Evolutionary conservation across 2,797 vertebrate genomes (phyloP).

Genomic region (Apogon talboti): DNA sequence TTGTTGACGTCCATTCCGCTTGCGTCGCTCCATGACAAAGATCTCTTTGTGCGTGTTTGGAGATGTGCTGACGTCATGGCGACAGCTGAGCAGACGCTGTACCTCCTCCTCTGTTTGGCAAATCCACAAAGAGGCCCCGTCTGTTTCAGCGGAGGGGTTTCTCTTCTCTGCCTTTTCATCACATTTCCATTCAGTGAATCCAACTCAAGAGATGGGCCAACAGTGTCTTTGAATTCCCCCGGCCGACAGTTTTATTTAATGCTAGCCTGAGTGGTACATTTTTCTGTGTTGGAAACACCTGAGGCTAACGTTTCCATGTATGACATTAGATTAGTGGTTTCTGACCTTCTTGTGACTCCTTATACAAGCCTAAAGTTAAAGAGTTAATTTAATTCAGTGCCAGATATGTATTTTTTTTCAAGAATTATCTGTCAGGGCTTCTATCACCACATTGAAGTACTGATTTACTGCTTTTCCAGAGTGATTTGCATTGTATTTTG

Average conservation of each 20-base stretch:
- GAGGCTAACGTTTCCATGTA: conserved; percentile 26
- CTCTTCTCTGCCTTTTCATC: conserved; percentile 47
- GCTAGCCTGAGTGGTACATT: conserved; percentile 53
- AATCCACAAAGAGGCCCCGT: conserved; percentile 35
- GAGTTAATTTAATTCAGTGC: not conserved
- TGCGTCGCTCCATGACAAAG: conserved; percentile 55
- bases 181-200: conserved; percentile 44
- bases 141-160: conserved; percentile 35
- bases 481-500: conserved; percentile 3
- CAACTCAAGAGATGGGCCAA: conserved; percentile 48
- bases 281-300: conserved; percentile 76
- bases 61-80: conserved; percentile 37
- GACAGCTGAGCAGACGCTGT: conserved; percentile 41
- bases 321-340: conserved; percentile 20
- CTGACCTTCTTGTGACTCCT: not conserved
- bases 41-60: conserved; percentile 57
- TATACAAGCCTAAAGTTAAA: not conserved
- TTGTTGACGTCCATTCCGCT: conserved; percentile 31
- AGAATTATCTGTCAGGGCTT: not conserved
- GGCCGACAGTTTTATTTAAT: conserved; percentile 32
- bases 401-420: not conserved
- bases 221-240: conserved; percentile 49
- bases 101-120: conserved; percentile 37
- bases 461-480: conserved; percentile 6
- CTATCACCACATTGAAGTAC: conserved; percentile 2